Evolutionary conservation across 2,113 vertebrate species (phyloP).

Genomic region (Clinocottus analis): DNA sequence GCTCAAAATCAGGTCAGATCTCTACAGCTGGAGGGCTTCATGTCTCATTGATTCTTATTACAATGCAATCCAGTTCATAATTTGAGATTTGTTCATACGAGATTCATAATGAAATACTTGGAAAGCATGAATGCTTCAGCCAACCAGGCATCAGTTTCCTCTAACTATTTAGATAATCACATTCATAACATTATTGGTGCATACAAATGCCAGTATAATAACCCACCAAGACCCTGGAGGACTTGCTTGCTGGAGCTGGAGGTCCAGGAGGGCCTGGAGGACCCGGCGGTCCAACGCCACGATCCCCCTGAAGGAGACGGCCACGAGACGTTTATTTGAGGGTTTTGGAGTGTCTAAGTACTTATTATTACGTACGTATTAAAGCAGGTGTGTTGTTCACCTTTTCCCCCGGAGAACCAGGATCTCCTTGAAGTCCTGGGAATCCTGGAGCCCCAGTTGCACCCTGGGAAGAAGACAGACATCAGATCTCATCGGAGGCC

Average conservation of each 20-base stretch:
- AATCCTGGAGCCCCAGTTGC: slow-evolving; percentile 78
- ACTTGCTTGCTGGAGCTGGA: slow-evolving; percentile 63
- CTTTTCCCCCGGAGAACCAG: slow-evolving; percentile 85
- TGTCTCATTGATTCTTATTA: neutral
- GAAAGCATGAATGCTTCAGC: neutral
- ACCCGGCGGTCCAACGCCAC: slow-evolving; percentile 82
- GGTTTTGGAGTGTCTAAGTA: no score
- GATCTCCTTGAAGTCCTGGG: slow-evolving; percentile 82
- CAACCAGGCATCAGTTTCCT: neutral
- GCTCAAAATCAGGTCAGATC: no score
- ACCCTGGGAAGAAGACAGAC: slow-evolving; percentile 76
- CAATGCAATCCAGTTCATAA: neutral
- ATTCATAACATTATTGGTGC: neutral
- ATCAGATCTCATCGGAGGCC: slow-evolving; percentile 9
- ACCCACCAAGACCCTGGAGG: slow-evolving; percentile 60
- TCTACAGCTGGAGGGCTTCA: neutral
- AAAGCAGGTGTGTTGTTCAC: slow-evolving; percentile 36
- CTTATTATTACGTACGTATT: no score
- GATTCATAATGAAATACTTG: neutral
- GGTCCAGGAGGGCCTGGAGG: slow-evolving; percentile 84
- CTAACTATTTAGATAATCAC: neutral
- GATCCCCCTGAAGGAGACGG: slow-evolving; percentile 81
- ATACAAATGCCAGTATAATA: neutral
- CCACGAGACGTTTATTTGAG: neutral
- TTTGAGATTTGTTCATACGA: no score